These are phyloP conservation scores for Eupelmus urozonus DNA, from an alignment of 2,888 invertebrate species.

Conservation along the genomic window DNA sequence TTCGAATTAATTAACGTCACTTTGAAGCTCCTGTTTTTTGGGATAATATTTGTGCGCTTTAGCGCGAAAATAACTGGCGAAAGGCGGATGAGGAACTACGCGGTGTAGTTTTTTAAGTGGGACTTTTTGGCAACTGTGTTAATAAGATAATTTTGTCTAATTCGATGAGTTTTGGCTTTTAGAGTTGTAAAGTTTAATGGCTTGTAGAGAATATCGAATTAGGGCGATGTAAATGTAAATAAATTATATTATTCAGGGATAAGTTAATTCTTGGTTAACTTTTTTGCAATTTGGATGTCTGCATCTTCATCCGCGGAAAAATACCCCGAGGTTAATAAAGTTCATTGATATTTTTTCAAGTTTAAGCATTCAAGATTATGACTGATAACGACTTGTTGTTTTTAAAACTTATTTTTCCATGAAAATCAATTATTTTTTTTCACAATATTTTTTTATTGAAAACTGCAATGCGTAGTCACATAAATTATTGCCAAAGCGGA, in stretches of 20 bases:
- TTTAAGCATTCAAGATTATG: constrained; percentile 36
- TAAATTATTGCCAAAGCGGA: constrained; percentile 2
- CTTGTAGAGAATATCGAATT: too few species aligned
- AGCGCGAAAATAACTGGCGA: constrained; percentile 18
- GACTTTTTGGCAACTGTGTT: not conserved
- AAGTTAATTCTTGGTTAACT: not conserved
- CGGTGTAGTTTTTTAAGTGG: not conserved
- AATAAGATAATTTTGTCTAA: too few species aligned
- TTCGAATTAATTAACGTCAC: constrained; percentile 34
- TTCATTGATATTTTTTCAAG: constrained; percentile 5
- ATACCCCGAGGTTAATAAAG: not conserved
- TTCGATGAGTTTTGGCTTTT: too few species aligned
- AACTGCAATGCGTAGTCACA: not conserved
- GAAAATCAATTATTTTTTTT: constrained; percentile 14
- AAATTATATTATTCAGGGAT: not conserved
- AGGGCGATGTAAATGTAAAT: too few species aligned
- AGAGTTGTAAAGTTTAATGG: too few species aligned
- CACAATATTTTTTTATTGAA: constrained; percentile 16
- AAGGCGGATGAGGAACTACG: too few species aligned
- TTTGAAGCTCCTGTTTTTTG: constrained; percentile 16
- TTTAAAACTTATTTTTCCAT: constrained; percentile 12
- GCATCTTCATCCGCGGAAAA: not conserved
- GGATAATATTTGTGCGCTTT: constrained; percentile 41
- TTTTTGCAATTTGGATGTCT: not conserved
- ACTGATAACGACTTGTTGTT: constrained; percentile 11